Evolutionary conservation across 2,888 invertebrate genomes (phyloP), one percentile per base, ranked within the genome.

Genomic region (Salticus scenicus): DNA sequence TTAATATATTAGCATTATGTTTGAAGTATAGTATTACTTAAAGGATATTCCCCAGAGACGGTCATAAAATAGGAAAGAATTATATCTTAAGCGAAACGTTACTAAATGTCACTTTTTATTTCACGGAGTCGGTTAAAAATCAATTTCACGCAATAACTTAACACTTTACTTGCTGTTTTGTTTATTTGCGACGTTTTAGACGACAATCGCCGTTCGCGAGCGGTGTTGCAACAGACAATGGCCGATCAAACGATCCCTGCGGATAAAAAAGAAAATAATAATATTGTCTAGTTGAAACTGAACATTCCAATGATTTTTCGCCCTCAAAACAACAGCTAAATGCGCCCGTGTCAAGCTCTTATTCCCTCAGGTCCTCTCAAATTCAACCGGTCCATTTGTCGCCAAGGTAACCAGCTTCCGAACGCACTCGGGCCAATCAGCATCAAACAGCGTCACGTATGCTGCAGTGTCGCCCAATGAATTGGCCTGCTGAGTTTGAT

Each of bases 361-460:
- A 73, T 78, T 84, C 84, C 84, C 84, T 69, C 64, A 79, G 84
- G 84, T 84, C 84, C 74, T 74, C 78, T 84, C 84, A 74, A 70
- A 84, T 84, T 67, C 67, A 37, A 67, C 33, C 37, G 67, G 67
- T 67, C 67, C 67, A 31, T 67, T 67, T 67, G 67, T 67, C 67
- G 37, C 67, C 67, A 37, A 67, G 67, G 37, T 74, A 84, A 84
- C 84, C 78, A 63, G 70, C 69, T 63, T 71, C 72, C 78, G 78
- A 78, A 70, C 69, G 70, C 73, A 47, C 84, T 63, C 69, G 73
- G 51, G 37, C 84, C 84, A 84, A 84, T 79, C 84, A 84, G 84
- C 84, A 74, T 74, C 84, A 84, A 84, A 84, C 72, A 78, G 78
- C 84, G 83, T 79, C 84, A 84, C 84, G 84, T 84, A 84, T 79